Evolutionary conservation across 2,797 vertebrate species (phyloP).

Genomic region (Enteromius argenteus): DNA sequence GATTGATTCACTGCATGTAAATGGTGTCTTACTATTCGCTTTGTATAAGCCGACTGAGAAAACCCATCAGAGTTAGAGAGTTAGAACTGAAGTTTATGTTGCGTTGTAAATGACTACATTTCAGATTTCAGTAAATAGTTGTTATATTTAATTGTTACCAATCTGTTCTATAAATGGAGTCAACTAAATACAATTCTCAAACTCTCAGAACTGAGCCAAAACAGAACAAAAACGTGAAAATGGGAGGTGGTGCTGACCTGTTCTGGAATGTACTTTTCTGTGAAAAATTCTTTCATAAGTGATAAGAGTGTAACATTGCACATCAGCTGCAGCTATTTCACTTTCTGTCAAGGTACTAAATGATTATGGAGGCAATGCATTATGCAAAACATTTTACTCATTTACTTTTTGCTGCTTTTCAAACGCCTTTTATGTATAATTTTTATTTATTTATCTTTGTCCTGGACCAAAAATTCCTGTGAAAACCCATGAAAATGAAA

Average conservation of each 20-base stretch:
- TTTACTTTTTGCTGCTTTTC: not conserved
- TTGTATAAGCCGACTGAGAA: conserved; percentile 13
- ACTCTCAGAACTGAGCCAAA: not conserved
- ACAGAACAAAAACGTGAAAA: not conserved
- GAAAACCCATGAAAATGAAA: not conserved
- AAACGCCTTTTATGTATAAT: too few species aligned
- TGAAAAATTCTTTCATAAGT: not conserved
- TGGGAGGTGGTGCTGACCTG: not conserved
- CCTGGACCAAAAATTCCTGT: not conserved
- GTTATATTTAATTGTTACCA: conserved; percentile 9
- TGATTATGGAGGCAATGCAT: not conserved
- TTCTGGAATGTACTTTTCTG: conserved; percentile 13
- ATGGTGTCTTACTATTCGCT: not conserved
- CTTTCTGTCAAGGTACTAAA: not conserved
- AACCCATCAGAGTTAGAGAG: not conserved
- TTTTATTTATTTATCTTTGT: not conserved
- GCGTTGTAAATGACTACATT: not conserved
- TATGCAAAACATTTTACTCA: not conserved
- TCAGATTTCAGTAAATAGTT: conserved; percentile 3
- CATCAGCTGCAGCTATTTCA: not conserved
- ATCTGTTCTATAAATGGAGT: not conserved
- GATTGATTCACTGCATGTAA: not conserved
- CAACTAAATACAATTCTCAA: not conserved
- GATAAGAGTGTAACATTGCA: conserved; percentile 1
- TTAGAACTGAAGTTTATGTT: not conserved